Base-by-base conservation (phyloP, 2,797 vertebrate species). In the Phoxinus dragarum region DNA sequence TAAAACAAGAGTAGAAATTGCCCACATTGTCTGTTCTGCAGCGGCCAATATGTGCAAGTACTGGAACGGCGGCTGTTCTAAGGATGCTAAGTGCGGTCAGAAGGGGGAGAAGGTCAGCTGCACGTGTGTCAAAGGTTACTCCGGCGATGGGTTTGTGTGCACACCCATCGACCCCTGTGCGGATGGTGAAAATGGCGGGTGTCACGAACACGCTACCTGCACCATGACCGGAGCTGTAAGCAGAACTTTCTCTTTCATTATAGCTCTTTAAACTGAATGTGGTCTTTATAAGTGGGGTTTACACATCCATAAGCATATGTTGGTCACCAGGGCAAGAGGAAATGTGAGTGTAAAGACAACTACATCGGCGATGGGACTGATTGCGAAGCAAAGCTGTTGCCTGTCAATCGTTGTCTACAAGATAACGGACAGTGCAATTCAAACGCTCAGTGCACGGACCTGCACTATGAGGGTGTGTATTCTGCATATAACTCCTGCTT, bases 171-270 rank as follows among this genome's bases (percentile, higher is more conserved):
- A 99, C 92, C 94, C 92, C 44, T 99, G 98, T 0, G 91, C 92
- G 0, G 88, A 94, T 0, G 95, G 94, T 1, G 93, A 96, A 86
- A 98, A 98, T 0, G 97, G 97, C 1, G 96, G 95, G 52, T 99
- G 98, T 89, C 95, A 97, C 0, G 95, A 99, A 75, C 97, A 99
- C 0, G 98, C 98, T 76, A 81, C 82, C 87, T 99, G 98, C 94
- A 96, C 77, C 85, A 96, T 97, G 96, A 94, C 81, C 0, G 96
- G 95, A 59, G 95, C 97, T 34, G 98, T 99, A 91, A 97, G 97
- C 27, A 71, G n/a, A 2, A 17, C 34, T 52, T 38, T 77, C 21
- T 74, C 23, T 17, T 72, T 75, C 4, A 9, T 40, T 67, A 8
- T 2, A 52, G 12, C 5, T 67, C 3, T 44, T 69, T 34, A 40